Evolutionary conservation across 2,888 invertebrate genomes (phyloP), one percentile per base, ranked within the genome.

Genomic region (Parascotia fuliginaria): DNA sequence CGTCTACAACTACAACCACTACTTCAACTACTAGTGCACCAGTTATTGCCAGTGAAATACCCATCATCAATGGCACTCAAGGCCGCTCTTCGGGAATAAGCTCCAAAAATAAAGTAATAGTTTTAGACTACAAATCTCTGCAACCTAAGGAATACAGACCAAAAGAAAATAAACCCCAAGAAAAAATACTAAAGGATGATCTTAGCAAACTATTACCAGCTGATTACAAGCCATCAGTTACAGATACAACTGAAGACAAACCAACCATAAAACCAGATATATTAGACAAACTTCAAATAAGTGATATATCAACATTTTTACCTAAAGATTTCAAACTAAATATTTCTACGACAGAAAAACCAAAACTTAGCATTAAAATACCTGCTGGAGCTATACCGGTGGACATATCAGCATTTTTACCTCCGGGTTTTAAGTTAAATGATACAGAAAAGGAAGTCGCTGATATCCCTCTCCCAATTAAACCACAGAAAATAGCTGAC

Each of bases 171-270:
- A 83, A 82, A 43, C 59, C 74, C 16, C 82, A 84, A 65, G 92
- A 92, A 55, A 88, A 93, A 76, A 80, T 93, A 7, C 90, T 93
- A 66, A 85, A 90, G 33, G 94, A 94, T 60, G 94, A 94, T 61
- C 68, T 94, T 0, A 93, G 88, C 65, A 93, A 94, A 60, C 89
- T 95, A 38, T 82, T 95, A 55, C 95, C 95, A n/a, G 93, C 94
- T 6, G 95, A 94, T 2, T 96, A 93, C 67, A 95, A 95, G 64
- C 73, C 87, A 7, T 79, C 78, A 16, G 77, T 45, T 42, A 77
- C 87, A 27, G 89, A 91, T 55, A 51, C 61, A 2, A 45, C 78
- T 6, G 69, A 79, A 48, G 58, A 58, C 0, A 87, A 82, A 60
- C 74, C 77, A 15, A 81, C 79, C 3, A 75, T 80, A 2, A 92